Evolutionary conservation across 2,797 vertebrate species (phyloP).

Genomic region (Peromyscus melanophrys): DNA sequence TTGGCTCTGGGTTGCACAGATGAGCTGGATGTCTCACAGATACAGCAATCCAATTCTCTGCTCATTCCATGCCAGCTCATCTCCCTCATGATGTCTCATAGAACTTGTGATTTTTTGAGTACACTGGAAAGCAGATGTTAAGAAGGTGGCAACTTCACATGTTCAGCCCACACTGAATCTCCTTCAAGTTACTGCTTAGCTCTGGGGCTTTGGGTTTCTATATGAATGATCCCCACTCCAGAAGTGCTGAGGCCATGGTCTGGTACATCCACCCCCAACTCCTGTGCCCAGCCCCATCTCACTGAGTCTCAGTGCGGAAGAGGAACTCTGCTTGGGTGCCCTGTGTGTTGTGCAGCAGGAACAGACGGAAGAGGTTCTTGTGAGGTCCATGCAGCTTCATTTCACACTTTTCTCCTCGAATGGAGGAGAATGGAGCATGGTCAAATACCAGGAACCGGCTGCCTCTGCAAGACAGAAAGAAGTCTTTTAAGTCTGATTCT

Average conservation of each 20-base stretch:
- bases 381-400: constrained; percentile 95
- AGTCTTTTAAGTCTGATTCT: background rate
- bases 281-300: constrained; percentile 84
- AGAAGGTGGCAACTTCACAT: background rate
- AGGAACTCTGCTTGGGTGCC: constrained; percentile 91
- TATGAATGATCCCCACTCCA: background rate
- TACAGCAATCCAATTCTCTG: background rate
- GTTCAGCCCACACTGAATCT: background rate
- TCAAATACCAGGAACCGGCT: constrained; percentile 95
- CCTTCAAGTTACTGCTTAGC: background rate
- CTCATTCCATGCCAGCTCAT: background rate
- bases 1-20: background rate
- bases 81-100: background rate
- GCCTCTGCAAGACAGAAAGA: constrained; percentile 89
- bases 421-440: constrained; percentile 92
- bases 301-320: constrained; percentile 96
- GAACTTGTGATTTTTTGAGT: background rate
- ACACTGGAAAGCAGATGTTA: background rate
- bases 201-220: background rate
- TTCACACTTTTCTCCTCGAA: constrained; percentile 95
- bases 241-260: background rate
- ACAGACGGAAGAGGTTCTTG: constrained; percentile 96
- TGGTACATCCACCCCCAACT: background rate
- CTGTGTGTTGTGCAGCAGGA: constrained; percentile 89
- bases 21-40: background rate